Percentiles rank a stretch among this genome's conserved stretches.
Evolutionary conservation across 2,113 vertebrate species (phyloP).

Genomic region (Agapornis roseicollis): DNA sequence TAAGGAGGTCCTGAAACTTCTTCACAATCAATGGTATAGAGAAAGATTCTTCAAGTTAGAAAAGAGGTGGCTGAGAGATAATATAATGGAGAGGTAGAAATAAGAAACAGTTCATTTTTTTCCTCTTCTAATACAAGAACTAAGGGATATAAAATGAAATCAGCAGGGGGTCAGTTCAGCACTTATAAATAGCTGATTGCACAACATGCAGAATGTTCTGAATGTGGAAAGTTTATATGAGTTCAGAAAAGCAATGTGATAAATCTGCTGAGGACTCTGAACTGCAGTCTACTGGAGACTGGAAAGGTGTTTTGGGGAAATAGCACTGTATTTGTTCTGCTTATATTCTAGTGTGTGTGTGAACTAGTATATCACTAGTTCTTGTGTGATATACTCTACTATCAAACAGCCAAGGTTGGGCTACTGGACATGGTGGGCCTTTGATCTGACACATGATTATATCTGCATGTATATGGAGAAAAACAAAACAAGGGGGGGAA

Average conservation of each 20-base stretch:
- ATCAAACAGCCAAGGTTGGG: background rate
- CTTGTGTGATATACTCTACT: accelerated
- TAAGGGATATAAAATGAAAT: background rate
- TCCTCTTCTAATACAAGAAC: background rate
- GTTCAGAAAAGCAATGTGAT: background rate
- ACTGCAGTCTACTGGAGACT: background rate
- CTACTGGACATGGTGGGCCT: background rate
- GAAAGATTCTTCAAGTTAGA: background rate
- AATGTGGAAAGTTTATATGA: background rate
- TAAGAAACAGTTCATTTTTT: background rate
- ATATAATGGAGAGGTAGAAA: background rate
- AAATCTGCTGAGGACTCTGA: background rate
- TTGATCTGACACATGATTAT: background rate
- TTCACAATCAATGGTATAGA: background rate
- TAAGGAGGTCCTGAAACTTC: background rate
- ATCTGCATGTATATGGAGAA: background rate
- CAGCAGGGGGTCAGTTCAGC: background rate
- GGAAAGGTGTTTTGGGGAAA: background rate
- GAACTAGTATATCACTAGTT: no score
- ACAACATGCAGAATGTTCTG: background rate
- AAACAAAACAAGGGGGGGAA: no score
- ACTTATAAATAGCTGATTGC: background rate
- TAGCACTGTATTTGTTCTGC: background rate
- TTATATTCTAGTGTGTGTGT: no score
- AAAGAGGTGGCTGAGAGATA: background rate